phyloP scores from a whole-genome alignment of 2,113 vertebrate species.

The Taurulus bubalis region DNA sequence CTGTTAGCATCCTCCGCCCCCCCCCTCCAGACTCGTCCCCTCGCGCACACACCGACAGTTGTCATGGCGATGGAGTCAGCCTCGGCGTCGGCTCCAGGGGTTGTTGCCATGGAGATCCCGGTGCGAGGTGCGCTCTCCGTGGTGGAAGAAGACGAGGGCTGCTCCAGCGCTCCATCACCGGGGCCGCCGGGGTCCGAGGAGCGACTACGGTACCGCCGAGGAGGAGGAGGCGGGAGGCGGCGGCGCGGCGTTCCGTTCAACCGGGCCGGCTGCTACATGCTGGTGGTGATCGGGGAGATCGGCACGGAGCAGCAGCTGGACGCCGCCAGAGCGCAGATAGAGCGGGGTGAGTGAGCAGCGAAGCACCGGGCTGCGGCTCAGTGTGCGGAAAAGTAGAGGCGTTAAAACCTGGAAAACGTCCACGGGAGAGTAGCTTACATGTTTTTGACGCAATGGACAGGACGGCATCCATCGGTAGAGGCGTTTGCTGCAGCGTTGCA shows the following conservation, averaged over 20 bases:
- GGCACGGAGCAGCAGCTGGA: constrained; percentile 90
- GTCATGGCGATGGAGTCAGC: constrained; percentile 91
- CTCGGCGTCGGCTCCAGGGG: constrained; percentile 75
- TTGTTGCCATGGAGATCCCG: constrained; percentile 91
- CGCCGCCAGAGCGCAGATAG: constrained; percentile 86
- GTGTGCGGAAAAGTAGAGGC: not conserved
- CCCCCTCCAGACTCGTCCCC: constrained; percentile 29
- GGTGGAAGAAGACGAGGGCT: constrained; percentile 80
- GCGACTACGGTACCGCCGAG: constrained; percentile 72
- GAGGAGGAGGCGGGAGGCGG: constrained; percentile 70
- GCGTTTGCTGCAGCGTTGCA: constrained; percentile 73
- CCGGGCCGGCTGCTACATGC: constrained; percentile 84
- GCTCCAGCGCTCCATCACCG: constrained; percentile 45
- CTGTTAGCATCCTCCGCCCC: constrained; percentile 13
- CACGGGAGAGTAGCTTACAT: not conserved
- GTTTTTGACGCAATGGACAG: constrained; percentile 58
- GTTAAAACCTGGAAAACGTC: not conserved
- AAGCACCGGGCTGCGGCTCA: not conserved
- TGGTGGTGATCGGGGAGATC: constrained; percentile 92
- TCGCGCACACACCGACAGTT: constrained; percentile 79
- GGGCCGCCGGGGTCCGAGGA: constrained; percentile 67
- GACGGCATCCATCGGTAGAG: constrained; percentile 31
- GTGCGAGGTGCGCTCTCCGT: constrained; percentile 78
- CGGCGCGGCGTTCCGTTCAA: constrained; percentile 73
- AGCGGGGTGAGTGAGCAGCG: constrained; percentile 88